Percentiles rank a stretch among this genome's conserved stretches.
Evolutionary conservation across 2,888 invertebrate species (phyloP).

Genomic region (Cryptus viduatorius): DNA sequence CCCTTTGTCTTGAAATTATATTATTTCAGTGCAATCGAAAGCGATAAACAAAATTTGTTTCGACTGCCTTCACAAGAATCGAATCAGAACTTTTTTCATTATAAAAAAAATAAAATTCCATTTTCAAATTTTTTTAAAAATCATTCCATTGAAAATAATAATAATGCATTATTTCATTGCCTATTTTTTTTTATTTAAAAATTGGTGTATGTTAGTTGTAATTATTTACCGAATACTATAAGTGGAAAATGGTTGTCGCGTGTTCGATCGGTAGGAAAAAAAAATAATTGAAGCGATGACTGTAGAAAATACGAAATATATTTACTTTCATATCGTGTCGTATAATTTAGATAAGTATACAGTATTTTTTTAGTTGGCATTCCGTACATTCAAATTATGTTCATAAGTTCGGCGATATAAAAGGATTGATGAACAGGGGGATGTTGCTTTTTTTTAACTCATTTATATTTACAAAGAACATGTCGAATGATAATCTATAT

Average conservation of each 20-base stretch:
- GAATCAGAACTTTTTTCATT: neutral
- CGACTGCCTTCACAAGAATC: slow-evolving; percentile 48
- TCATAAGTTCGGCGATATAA: slow-evolving; percentile 79
- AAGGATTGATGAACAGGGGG: slow-evolving; percentile 64
- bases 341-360: slow-evolving; percentile 83
- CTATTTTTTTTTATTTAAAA: neutral
- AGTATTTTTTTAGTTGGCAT: slow-evolving; percentile 73
- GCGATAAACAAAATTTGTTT: slow-evolving; percentile 49
- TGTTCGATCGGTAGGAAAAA: neutral
- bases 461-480: slow-evolving; percentile 64
- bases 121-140: too few relatives aligned
- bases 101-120: too few relatives aligned
- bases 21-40: neutral
- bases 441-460: slow-evolving; percentile 32
- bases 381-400: slow-evolving; percentile 55
- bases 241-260: neutral
- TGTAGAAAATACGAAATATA: slow-evolving; percentile 84
- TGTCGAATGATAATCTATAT: slow-evolving; percentile 60
- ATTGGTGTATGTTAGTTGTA: neutral
- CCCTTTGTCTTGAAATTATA: neutral
- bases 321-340: slow-evolving; percentile 80
- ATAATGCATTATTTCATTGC: too few relatives aligned
- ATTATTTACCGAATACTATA: neutral
- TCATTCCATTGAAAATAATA: too few relatives aligned
- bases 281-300: slow-evolving; percentile 35